Conservation (phyloP, 2,113 vertebrate species). For the Camelus dromedarius region DNA sequence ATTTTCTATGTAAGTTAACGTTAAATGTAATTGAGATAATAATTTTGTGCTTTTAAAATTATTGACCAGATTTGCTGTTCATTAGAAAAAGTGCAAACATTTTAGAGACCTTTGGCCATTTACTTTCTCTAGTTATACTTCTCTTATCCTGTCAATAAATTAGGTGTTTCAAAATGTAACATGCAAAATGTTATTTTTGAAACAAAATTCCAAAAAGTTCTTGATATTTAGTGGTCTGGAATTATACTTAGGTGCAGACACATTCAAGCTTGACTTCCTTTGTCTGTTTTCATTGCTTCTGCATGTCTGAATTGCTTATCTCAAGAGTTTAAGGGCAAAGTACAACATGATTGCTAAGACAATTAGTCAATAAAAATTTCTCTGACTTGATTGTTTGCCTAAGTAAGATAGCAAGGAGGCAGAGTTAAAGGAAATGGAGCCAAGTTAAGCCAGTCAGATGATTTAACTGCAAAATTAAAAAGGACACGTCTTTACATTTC, state of each 20-base stretch:
- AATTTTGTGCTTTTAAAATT: constrained; percentile 10
- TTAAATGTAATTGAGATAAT: constrained; percentile 38
- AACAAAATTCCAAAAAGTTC: not conserved
- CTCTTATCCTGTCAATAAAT: not conserved
- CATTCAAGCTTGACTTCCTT: not conserved
- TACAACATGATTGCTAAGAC: not conserved
- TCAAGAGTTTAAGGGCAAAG: constrained; percentile 20
- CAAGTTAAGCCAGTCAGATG: not conserved
- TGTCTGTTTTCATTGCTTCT: not conserved
- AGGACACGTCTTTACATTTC: not conserved
- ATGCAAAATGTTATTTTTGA: constrained; percentile 4
- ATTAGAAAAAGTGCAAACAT: constrained; percentile 7
- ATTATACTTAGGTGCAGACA: not conserved
- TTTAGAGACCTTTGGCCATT: not conserved
- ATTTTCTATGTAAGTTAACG: constrained; percentile 5
- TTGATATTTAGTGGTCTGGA: not conserved
- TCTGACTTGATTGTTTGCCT: constrained; percentile 40
- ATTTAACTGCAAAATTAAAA: not conserved
- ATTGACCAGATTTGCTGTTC: not conserved
- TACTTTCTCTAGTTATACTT: constrained; percentile 11
- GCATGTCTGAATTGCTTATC: not conserved
- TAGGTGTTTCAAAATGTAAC: not conserved
- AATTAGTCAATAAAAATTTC: not conserved
- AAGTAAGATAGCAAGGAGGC: not conserved
- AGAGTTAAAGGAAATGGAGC: constrained; percentile 28